Conservation (phyloP, 2,113 vertebrate genomes). For the Petaurus breviceps region DNA sequence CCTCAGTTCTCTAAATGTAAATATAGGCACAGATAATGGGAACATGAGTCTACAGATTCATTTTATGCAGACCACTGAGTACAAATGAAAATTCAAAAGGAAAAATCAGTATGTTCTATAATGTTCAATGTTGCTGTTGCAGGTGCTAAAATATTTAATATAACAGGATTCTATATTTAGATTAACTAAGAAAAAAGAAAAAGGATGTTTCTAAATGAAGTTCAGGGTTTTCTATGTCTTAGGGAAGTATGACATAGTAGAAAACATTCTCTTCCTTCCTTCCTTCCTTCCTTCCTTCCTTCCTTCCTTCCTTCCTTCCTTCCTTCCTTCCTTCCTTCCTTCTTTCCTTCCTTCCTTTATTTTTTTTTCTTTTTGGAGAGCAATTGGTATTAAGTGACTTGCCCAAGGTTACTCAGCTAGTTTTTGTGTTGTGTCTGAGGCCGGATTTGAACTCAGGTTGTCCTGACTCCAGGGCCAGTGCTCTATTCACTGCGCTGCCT, state of each 20-base stretch:
- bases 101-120: background rate
- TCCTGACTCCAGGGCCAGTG: too few species aligned
- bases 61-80: background rate
- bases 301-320: too few species aligned
- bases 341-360: too few species aligned
- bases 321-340: too few species aligned
- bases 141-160: background rate
- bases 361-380: too few species aligned
- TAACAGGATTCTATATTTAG: background rate
- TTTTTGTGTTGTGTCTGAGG: too few species aligned
- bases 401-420: too few species aligned
- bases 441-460: too few species aligned
- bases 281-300: too few species aligned
- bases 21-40: background rate
- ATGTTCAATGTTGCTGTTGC: background rate
- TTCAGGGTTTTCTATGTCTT: background rate
- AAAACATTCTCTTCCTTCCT: background rate
- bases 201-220: background rate
- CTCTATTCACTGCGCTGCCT: too few species aligned
- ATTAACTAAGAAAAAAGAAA: background rate
- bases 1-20: too few species aligned
- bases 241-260: background rate
- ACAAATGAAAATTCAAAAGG: background rate
- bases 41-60: background rate
- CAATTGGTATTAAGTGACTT: too few species aligned